Evolutionary conservation across 2,113 vertebrate species (phyloP), one percentile per base, ranked within the genome.

Genomic region (Hydropotes inermis): DNA sequence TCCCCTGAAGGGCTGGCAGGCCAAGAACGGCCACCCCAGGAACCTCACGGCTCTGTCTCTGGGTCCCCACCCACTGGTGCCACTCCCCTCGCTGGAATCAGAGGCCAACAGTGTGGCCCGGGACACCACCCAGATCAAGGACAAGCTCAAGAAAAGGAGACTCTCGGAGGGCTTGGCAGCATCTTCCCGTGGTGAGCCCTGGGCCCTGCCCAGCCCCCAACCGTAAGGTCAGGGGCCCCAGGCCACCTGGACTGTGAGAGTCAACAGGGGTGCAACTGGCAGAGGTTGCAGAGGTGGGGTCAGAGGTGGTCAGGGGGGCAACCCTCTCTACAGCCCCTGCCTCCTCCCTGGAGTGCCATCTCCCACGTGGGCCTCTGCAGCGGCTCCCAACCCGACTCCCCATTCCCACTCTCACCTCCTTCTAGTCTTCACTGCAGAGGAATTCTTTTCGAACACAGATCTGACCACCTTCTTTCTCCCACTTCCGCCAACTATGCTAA

Each of bases 121-220:
- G 50, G 98, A 98, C 57, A 98, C 98, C 10, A 79, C 74, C 28
- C 94, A 82, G 83, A 98, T 98, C 85, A 98, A 99, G 86, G 98
- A 98, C 79, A 99, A 98, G 39, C 97, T 98, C 81, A 98, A 98
- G 94, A 98, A 57, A 15, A 97, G 98, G 70, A 98, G 87, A 47
- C 97, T 98, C 45, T 98, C 98, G 0, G 98, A 98, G 45, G 95
- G 97, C 30, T 39, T 97, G 30, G 60, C 58, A 30, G 55, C 74
- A 0, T 96, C 97, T 16, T 90, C 79, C 3, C 89, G 4, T 95
- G 98, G 98, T 98, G 93, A 97, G 93, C 1, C 0, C 14, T 14
- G n/a, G 67, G 25, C 25, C 54, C 88, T 25, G 17, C 13, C 28
- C 17, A 4, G 43, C 61, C 0, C 1, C 17, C 7, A 5, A 0